Evolutionary conservation across 2,113 vertebrate species (phyloP).

Genomic region (Mesembrinibis cayennensis): DNA sequence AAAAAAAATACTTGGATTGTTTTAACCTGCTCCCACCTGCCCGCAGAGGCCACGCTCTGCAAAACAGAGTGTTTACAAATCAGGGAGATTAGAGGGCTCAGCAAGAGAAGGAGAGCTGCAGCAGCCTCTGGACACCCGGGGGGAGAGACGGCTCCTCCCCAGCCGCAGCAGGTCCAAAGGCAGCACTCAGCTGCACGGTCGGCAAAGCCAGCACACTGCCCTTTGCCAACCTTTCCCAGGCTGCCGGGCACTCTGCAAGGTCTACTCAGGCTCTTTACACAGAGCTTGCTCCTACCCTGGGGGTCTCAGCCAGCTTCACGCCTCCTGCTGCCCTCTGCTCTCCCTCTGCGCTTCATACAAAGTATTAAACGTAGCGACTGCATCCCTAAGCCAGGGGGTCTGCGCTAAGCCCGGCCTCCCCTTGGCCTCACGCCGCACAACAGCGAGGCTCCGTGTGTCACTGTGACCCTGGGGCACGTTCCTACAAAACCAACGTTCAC

Average conservation of each 20-base stretch:
- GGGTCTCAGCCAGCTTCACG: not conserved
- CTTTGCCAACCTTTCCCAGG: not conserved
- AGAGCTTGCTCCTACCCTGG: not conserved
- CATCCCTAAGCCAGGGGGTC: not conserved
- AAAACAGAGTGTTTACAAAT: not conserved
- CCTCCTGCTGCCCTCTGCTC: not conserved
- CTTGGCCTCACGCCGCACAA: not conserved
- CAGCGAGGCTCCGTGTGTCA: too few species aligned
- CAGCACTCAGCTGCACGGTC: not conserved
- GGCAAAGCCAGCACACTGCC: not conserved
- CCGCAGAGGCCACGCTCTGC: not conserved
- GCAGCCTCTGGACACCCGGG: not conserved
- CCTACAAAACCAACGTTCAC: not conserved
- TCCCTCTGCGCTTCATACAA: not conserved
- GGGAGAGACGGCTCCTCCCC: not conserved
- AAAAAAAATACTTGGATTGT: not conserved
- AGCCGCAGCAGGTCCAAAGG: not conserved
- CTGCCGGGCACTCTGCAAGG: not conserved
- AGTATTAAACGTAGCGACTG: rapidly evolving
- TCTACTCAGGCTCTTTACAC: not conserved
- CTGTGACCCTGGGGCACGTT: not conserved
- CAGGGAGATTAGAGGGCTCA: not conserved
- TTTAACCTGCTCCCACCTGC: not conserved
- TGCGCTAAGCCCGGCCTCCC: not conserved
- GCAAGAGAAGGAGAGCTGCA: not conserved